These are phyloP conservation scores for cat (Felis catus) DNA, from an alignment of 2,113 vertebrate species.

Conservation along the genomic window F.catus_Fca126_mat1.0 CM031415.1:82593001-82593500, in stretches of 20 bases:
- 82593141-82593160: background rate
- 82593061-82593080: background rate
- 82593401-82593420: background rate
- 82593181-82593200: background rate
- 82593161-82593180: background rate
- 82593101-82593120: background rate
- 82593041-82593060: background rate
- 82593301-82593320: background rate
- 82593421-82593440: background rate
- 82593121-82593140: background rate
- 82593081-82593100: background rate
- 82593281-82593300: background rate
- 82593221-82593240: background rate
- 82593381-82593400: background rate
- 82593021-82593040: background rate
- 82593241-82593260: background rate
- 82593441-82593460: background rate
- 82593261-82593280: background rate
- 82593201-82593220: background rate
- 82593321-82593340: background rate
- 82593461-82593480: background rate
- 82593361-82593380: background rate
- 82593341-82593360: background rate
- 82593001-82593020: rapidly evolving
- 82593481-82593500: conserved; percentile 24